Evolutionary conservation across 2,797 vertebrate species (phyloP).

Genomic region (Hyperoplus lanceolatus): DNA sequence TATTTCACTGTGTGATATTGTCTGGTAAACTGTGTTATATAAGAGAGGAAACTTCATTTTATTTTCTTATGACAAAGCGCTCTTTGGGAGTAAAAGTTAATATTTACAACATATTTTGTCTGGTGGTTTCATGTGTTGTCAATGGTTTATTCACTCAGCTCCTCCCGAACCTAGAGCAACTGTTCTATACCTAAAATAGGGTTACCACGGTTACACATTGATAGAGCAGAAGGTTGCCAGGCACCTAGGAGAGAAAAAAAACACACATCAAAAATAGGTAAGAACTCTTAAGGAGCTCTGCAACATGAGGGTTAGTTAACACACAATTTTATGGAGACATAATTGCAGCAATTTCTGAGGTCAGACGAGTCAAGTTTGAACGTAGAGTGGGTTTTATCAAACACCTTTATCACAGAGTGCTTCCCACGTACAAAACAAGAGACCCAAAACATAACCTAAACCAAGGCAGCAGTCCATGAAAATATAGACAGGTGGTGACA

Average conservation of each 20-base stretch:
- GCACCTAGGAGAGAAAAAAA: slow-evolving; percentile 35
- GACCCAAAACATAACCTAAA: slow-evolving; percentile 39
- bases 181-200: too few species aligned
- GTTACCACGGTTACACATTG: too few species aligned
- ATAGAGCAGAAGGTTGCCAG: slow-evolving; percentile 2
- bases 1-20: too few species aligned
- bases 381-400: slow-evolving; percentile 52
- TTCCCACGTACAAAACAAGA: slow-evolving; percentile 31
- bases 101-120: too few species aligned
- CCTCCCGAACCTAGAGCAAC: too few species aligned
- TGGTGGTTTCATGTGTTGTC: too few species aligned
- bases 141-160: too few species aligned
- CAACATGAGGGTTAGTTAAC: slow-evolving; percentile 53
- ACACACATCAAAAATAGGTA: slow-evolving; percentile 40
- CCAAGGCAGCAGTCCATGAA: slow-evolving; percentile 26
- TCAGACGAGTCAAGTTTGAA: slow-evolving; percentile 65
- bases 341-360: slow-evolving; percentile 64
- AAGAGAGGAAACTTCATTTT: too few species aligned
- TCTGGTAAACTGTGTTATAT: too few species aligned
- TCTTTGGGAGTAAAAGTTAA: too few species aligned
- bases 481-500: slow-evolving; percentile 41
- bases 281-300: slow-evolving; percentile 29
- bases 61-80: too few species aligned
- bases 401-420: slow-evolving; percentile 46
- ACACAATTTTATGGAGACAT: slow-evolving; percentile 60